Base-by-base conservation (phyloP, 2,113 vertebrate genomes). In the Pterocles orientalis region DNA sequence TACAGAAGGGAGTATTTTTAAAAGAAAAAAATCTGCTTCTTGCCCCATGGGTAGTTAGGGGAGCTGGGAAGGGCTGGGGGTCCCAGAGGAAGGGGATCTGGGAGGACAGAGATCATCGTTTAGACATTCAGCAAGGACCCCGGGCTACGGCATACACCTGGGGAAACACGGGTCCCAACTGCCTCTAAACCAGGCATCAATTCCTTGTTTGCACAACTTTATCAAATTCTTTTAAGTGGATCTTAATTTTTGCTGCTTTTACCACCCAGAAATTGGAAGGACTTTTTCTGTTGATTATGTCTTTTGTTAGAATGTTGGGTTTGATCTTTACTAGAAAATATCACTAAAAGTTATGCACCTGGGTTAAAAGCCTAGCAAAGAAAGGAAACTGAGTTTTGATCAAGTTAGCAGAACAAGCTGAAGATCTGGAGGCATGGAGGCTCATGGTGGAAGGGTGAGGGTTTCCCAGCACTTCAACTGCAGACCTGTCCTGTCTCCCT, bases 361-460 rank as follows among this genome's bases (percentile, higher is more conserved):
- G 10, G 3, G 34, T 51, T 54, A 87, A 87, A 95, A 71, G 12
- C 21, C 33, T 56, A 66, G 13, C 10, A 29, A 81, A 82, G 14
- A 24, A 0, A 43, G 24, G 18, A 72, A 78, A 84, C 3, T 4
- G 14, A 51, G 12, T 64, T 91, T 82, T 58, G 24, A 43, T 43
- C 78, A 51, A 93, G 70, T 26, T 13, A 51, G 9, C 12, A 82
- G 41, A 15, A 43, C 9, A 50, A 70, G 9, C 7, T 72, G 54
- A 77, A 77, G 26, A 77, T 41, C 26, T 45, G 47, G 21, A 73
- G 19, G 13, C 41, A 36, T 12, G 7, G 10, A 18, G 4, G 21
- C 6, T 76, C 39, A 8, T 0, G 0, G 14, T 33, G 39, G 12
- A 23, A 47, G 23, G 14, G 19, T 8, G 14, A 86, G 31, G 28